A percentile compares a stretch with the other conserved stretches of the same genome.
Conservation (phyloP, 2,888 invertebrate genomes). For the Pemphredon lugubris region DNA sequence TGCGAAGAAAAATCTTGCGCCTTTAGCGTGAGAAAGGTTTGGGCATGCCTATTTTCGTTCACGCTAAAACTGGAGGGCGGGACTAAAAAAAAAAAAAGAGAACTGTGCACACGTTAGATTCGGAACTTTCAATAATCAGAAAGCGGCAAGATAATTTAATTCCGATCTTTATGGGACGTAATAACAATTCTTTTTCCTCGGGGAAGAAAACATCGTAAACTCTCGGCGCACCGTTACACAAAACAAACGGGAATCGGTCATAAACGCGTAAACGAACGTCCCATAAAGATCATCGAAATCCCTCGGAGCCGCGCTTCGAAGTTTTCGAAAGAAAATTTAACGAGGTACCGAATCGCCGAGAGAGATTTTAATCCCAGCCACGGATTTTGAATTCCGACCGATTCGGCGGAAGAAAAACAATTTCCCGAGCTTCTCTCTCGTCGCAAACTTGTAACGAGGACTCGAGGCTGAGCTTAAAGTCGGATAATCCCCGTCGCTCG, state of each 20-base stretch:
- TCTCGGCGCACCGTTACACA: neutral
- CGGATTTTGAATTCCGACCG: neutral
- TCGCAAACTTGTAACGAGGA: slow-evolving; percentile 2
- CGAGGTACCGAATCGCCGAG: neutral
- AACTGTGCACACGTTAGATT: too few relatives aligned
- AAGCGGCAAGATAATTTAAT: too few relatives aligned
- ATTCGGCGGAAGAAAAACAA: neutral
- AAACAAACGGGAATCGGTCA: neutral
- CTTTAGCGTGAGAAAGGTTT: too few relatives aligned
- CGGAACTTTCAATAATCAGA: too few relatives aligned
- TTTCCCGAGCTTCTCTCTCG: neutral
- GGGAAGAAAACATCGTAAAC: neutral
- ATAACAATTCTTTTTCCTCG: neutral
- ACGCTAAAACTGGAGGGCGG: too few relatives aligned
- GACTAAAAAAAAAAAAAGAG: too few relatives aligned
- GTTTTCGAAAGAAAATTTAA: too few relatives aligned
- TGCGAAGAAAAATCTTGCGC: too few relatives aligned
- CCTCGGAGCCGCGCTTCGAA: neutral
- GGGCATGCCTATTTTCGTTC: too few relatives aligned
- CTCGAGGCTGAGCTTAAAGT: neutral
- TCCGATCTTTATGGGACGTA: too few relatives aligned
- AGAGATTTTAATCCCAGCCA: neutral
- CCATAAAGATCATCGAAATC: neutral
- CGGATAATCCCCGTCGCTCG: neutral
- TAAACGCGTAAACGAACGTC: neutral